Percentiles rank a stretch among this genome's conserved stretches.
Evolutionary conservation across 2,797 vertebrate genomes (phyloP).

Genomic region (Acanthurus lineatus): DNA sequence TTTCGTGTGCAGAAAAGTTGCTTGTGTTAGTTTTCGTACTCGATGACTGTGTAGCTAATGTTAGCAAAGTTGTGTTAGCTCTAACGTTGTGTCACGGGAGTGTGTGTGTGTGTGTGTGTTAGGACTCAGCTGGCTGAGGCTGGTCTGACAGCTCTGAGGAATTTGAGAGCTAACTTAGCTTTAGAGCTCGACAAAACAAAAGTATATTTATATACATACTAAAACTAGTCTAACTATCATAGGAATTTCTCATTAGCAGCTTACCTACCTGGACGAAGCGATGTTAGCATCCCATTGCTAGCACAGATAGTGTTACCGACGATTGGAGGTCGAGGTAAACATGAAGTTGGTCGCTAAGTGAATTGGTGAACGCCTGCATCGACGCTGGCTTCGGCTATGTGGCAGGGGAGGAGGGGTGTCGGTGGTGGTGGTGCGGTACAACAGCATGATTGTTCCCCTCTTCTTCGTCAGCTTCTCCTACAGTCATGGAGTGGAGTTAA

Average conservation of each 20-base stretch:
- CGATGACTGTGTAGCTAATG: constrained; percentile 26
- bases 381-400: constrained; percentile 74
- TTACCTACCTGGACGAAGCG: constrained; percentile 46
- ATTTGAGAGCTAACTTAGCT: constrained; percentile 26
- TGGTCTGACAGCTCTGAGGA: constrained; percentile 71
- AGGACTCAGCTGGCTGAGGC: constrained; percentile 59
- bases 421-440: constrained; percentile 65
- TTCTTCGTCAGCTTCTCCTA: constrained; percentile 41
- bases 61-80: constrained; percentile 56
- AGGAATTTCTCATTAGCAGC: background rate
- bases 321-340: constrained; percentile 56
- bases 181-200: background rate
- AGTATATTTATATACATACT: constrained; percentile 16
- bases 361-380: constrained; percentile 58
- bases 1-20: background rate
- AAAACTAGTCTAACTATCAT: background rate
- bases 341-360: constrained; percentile 56
- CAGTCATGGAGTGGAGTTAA: constrained; percentile 43
- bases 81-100: constrained; percentile 33
- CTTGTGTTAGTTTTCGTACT: too few species aligned
- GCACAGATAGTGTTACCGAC: constrained; percentile 1
- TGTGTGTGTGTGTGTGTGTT: constrained; percentile 23
- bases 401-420: constrained; percentile 67
- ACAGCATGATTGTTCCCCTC: constrained; percentile 80
- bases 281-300: constrained; percentile 23